Evolutionary conservation across 2,113 vertebrate genomes (phyloP).

Genomic region (Cisticola juncidis): DNA sequence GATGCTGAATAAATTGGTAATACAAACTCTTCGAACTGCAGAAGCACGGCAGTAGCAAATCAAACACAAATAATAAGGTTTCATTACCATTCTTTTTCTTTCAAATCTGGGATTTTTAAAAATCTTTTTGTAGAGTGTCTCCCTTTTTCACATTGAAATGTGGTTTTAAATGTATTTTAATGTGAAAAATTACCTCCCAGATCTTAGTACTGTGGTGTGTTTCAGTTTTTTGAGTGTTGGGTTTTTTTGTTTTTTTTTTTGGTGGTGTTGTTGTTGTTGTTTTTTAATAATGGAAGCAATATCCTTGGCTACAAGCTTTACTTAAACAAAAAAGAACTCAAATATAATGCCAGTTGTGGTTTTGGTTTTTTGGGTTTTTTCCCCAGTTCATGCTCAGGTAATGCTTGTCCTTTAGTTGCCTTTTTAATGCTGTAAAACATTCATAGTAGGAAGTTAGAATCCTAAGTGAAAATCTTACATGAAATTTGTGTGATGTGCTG

Average conservation of each 20-base stretch:
- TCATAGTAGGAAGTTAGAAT: background rate
- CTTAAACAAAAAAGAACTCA: background rate
- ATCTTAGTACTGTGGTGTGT: background rate
- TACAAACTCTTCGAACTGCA: background rate
- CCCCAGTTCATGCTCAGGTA: background rate
- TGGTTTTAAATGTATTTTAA: background rate
- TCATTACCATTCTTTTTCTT: background rate
- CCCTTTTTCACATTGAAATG: background rate
- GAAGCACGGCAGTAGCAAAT: background rate
- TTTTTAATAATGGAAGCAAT: background rate
- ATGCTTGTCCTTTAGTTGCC: background rate
- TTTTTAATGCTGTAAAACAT: background rate
- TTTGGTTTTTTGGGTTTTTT: background rate
- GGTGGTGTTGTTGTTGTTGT: background rate
- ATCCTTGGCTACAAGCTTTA: background rate
- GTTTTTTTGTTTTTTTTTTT: no score
- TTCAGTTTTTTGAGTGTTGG: background rate
- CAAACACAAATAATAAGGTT: background rate
- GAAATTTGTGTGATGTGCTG: fast-evolving
- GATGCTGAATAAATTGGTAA: background rate
- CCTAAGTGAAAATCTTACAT: background rate
- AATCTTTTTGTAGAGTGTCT: background rate
- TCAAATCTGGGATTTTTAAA: background rate
- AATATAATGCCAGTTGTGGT: background rate
- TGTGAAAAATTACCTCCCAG: background rate